phyloP scores from a whole-genome alignment of 2,797 vertebrate genomes.

The Hyperoplus lanceolatus region DNA sequence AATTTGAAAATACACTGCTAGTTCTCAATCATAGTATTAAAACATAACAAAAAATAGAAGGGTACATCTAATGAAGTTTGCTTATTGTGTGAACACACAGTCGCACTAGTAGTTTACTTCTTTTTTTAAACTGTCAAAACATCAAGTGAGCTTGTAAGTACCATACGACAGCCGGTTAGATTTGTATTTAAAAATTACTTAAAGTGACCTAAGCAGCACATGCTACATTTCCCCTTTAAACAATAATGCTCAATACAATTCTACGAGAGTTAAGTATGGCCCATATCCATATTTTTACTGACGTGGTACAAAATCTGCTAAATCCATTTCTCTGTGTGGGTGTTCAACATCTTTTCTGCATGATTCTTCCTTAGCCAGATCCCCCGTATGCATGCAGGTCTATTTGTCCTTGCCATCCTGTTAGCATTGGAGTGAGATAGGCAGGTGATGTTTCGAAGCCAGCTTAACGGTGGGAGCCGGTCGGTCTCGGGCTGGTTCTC shows the following conservation, averaged over 20 bases:
- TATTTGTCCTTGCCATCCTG: constrained; percentile 27
- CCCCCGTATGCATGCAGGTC: background rate
- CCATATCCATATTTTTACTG: background rate
- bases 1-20: background rate
- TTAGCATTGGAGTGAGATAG: constrained; percentile 13
- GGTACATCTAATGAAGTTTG: background rate
- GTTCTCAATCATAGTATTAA: background rate
- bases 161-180: too few species aligned
- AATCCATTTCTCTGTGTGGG: constrained; percentile 11
- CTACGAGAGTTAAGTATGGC: background rate
- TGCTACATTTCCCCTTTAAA: too few species aligned
- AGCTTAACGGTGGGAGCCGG: constrained; percentile 42
- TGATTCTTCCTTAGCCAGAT: constrained; percentile 12
- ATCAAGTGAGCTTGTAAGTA: background rate
- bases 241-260: too few species aligned
- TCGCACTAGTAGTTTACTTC: background rate
- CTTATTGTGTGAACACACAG: background rate
- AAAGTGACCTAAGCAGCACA: background rate
- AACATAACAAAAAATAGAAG: background rate
- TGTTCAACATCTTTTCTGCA: background rate
- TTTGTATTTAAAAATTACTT: background rate
- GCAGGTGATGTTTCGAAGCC: constrained; percentile 39
- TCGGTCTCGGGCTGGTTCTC: constrained; percentile 31
- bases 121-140: background rate
- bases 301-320: background rate